Percentiles rank a stretch among this genome's conserved stretches.
phyloP scores from a whole-genome alignment of 2,888 invertebrate genomes.

The Andrena trimmerana region DNA sequence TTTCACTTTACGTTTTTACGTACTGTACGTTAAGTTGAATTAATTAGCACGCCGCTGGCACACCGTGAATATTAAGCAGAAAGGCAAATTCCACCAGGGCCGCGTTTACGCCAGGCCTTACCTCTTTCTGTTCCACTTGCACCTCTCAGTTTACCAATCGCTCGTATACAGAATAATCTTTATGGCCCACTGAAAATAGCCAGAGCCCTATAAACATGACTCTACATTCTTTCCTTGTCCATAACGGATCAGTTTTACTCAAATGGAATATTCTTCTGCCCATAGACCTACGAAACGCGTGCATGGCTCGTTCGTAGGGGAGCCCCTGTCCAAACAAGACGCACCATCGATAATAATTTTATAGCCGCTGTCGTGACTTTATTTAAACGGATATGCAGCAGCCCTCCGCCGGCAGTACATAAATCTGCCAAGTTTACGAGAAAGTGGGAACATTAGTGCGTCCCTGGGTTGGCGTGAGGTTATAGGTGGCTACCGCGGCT shows the following conservation, averaged over 20 bases:
- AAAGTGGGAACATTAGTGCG: conserved; percentile 58
- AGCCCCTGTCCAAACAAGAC: neutral
- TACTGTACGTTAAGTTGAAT: conserved; percentile 71
- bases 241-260: neutral
- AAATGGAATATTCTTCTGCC: neutral
- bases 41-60: conserved; percentile 74
- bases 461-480: conserved; percentile 69
- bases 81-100: conserved; percentile 62
- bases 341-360: conserved; percentile 38
- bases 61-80: conserved; percentile 75
- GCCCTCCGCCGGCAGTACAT: conserved; percentile 53
- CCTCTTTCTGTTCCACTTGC: conserved; percentile 17
- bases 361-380: conserved; percentile 29
- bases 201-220: neutral
- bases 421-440: conserved; percentile 61
- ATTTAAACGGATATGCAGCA: conserved; percentile 20
- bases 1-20: conserved; percentile 26
- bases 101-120: conserved; percentile 32
- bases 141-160: neutral
- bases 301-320: neutral
- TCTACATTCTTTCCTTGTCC: neutral
- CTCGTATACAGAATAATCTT: neutral
- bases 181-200: neutral
- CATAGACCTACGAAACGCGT: neutral
- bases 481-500: conserved; percentile 75